A percentile compares a stretch with the other conserved stretches of the same genome.
These are phyloP conservation scores for Lateolabrax maculatus DNA, from an alignment of 2,797 vertebrate species.

Conservation along the genomic window DNA sequence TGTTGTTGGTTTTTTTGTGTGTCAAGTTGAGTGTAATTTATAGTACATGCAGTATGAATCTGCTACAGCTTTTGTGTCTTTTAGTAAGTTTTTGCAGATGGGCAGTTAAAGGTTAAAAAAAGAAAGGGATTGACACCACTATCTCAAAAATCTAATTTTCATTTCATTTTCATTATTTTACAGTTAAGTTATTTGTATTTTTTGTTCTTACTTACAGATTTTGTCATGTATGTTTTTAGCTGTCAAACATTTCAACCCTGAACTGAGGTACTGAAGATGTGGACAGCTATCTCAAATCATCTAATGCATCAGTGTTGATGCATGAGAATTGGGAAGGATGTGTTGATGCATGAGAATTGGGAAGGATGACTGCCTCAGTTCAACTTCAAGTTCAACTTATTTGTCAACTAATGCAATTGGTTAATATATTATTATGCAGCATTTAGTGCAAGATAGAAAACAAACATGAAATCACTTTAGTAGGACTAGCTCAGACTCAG, in stretches of 20 bases:
- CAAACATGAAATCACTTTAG: no score
- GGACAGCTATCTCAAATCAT: conserved; percentile 1
- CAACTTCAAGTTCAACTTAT: no score
- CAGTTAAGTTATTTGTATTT: neutral
- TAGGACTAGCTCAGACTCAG: no score
- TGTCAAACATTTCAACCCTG: conserved; percentile 1
- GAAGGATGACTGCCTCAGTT: conserved; percentile 6
- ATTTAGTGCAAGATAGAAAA: no score
- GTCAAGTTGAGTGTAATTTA: neutral
- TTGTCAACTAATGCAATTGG: no score
- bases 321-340: neutral
- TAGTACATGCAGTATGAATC: neutral
- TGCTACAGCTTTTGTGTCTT: neutral
- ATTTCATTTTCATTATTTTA: neutral
- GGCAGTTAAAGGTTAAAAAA: neutral
- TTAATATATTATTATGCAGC: no score
- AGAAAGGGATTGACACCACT: neutral
- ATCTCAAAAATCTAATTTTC: no score
- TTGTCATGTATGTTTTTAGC: neutral
- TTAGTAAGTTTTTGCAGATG: neutral
- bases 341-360: conserved; percentile 1
- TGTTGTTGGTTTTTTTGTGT: neutral
- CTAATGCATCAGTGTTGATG: conserved; percentile 11
- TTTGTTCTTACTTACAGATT: neutral
- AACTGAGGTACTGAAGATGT: neutral